These are phyloP conservation scores for Chaetodon auriga DNA, from an alignment of 2,113 vertebrate genomes.

Conservation along the genomic window DNA sequence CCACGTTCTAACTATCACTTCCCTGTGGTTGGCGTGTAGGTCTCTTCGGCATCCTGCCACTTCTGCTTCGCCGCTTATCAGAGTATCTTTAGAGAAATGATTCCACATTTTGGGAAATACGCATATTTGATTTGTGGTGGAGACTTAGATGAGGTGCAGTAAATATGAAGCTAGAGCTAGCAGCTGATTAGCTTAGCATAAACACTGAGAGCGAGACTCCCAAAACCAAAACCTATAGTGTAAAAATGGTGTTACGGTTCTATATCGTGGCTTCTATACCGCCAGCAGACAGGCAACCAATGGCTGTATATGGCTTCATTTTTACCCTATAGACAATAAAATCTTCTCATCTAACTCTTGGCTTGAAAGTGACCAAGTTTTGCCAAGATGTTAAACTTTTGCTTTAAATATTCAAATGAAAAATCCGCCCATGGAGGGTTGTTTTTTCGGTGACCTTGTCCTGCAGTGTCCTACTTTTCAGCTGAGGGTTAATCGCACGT, in stretches of 20 bases:
- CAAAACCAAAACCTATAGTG: not conserved
- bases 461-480: not conserved
- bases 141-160: not conserved
- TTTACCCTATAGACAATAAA: not conserved
- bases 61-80: constrained; percentile 3
- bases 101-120: not conserved
- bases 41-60: constrained; percentile 13
- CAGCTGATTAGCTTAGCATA: not conserved
- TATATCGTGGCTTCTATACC: no score
- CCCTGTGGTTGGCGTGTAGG: constrained; percentile 21
- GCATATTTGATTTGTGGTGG: not conserved
- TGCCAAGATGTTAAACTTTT: not conserved
- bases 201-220: not conserved
- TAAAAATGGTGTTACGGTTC: not conserved
- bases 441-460: no score
- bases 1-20: constrained; percentile 48
- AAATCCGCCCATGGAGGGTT: not conserved
- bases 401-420: not conserved
- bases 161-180: not conserved
- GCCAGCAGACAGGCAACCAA: no score
- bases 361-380: not conserved
- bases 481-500: not conserved
- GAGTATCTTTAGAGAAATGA: not conserved
- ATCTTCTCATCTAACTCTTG: not conserved
- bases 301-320: not conserved